Percentiles rank a stretch among this genome's conserved stretches.
Conservation (phyloP, 2,797 vertebrate species). For the Remorina albescens region DNA sequence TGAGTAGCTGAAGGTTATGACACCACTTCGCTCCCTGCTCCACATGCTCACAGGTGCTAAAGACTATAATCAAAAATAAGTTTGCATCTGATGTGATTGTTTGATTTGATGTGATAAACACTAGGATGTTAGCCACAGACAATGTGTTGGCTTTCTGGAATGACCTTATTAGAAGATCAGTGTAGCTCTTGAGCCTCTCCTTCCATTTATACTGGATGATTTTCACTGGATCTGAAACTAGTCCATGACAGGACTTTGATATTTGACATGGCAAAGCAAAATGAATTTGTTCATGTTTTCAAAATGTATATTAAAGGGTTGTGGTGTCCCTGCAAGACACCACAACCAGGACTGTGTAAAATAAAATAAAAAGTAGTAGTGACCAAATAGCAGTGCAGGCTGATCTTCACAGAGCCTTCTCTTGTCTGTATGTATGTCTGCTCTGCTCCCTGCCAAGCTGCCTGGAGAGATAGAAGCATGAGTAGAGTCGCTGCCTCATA, state of each 20-base stretch:
- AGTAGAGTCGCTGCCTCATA: slow-evolving; percentile 67
- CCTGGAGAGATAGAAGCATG: slow-evolving; percentile 60
- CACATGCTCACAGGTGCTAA: slow-evolving; percentile 47
- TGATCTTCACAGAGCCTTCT: slow-evolving; percentile 67
- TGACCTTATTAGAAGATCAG: slow-evolving; percentile 44
- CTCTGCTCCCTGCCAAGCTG: slow-evolving; percentile 64
- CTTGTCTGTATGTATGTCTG: slow-evolving; percentile 73
- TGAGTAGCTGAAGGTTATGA: slow-evolving; percentile 77
- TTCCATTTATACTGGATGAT: slow-evolving; percentile 49
- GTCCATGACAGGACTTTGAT: slow-evolving; percentile 52
- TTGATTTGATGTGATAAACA: slow-evolving; percentile 59
- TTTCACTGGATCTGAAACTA: slow-evolving; percentile 35
- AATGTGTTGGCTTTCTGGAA: slow-evolving; percentile 47
- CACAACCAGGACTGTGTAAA: slow-evolving; percentile 22
- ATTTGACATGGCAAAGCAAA: slow-evolving; percentile 54
- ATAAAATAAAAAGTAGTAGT: slow-evolving; percentile 29
- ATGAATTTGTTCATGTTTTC: slow-evolving; percentile 53
- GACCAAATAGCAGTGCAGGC: slow-evolving; percentile 50
- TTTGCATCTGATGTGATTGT: slow-evolving; percentile 58
- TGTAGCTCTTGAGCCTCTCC: slow-evolving; percentile 33
- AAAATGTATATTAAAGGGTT: slow-evolving; percentile 57
- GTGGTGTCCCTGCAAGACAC: slow-evolving; percentile 52
- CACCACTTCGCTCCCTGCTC: slow-evolving; percentile 51
- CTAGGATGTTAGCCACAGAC: slow-evolving; percentile 31
- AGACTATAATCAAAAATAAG: slow-evolving; percentile 68